Evolutionary conservation across 2,113 vertebrate genomes (phyloP).

Genomic region (Lathamus discolor): DNA sequence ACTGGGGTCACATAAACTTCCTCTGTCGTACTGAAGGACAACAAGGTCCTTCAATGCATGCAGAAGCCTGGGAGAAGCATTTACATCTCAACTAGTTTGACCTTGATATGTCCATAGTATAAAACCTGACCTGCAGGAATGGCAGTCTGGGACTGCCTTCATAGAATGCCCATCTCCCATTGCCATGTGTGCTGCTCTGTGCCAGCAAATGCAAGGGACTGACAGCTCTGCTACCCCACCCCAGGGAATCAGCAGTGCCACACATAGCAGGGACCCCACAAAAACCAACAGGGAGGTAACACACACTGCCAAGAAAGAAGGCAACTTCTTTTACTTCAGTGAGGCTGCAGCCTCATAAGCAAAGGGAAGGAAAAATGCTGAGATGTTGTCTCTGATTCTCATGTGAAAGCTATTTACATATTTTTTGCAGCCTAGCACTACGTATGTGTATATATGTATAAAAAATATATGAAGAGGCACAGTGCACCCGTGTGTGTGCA

Average conservation of each 20-base stretch:
- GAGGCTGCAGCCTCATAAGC: background rate
- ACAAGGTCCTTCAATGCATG: background rate
- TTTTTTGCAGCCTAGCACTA: background rate
- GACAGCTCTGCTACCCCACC: background rate
- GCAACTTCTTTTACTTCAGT: background rate
- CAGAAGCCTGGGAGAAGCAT: background rate
- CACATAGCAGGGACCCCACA: accelerated
- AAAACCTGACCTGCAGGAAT: background rate
- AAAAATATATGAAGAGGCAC: background rate
- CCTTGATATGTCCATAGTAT: background rate
- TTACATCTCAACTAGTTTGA: background rate
- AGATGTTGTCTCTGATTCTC: background rate
- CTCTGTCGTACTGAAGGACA: background rate
- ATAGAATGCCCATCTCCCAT: accelerated
- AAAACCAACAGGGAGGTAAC: accelerated
- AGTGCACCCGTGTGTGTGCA: too few relatives aligned
- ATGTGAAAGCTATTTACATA: background rate
- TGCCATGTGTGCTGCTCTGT: accelerated
- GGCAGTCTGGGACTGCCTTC: background rate
- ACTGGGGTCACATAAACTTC: background rate
- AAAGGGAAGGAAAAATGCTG: background rate
- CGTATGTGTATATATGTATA: too few relatives aligned
- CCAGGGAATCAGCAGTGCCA: background rate
- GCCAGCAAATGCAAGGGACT: background rate
- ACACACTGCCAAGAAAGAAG: accelerated